Conservation (phyloP, 2,797 vertebrate genomes). For the Phataginus tetradactyla region DNA sequence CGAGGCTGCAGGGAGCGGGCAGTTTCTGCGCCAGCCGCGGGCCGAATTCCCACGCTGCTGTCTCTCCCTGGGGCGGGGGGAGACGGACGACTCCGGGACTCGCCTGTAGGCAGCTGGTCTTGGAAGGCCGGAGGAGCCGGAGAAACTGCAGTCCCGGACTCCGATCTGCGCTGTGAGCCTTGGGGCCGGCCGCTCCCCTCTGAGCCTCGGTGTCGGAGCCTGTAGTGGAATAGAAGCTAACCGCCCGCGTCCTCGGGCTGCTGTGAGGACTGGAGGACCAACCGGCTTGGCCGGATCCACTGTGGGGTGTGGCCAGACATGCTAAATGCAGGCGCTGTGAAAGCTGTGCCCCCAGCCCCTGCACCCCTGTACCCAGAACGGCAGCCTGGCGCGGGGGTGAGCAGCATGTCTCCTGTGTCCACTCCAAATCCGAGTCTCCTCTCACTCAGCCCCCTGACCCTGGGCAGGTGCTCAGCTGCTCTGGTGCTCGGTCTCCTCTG, state of each 20-base stretch:
- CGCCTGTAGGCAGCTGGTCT: neutral
- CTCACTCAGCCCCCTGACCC: neutral
- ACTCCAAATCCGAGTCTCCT: neutral
- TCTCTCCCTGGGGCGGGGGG: fast-evolving
- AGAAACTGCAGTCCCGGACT: neutral
- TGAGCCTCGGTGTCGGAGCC: neutral
- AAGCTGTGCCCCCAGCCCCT: too few relatives aligned
- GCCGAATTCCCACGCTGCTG: neutral
- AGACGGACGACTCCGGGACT: neutral
- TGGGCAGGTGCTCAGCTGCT: neutral
- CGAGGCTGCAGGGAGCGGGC: fast-evolving
- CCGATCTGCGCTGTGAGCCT: neutral
- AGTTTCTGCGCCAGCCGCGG: fast-evolving
- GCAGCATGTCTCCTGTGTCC: fast-evolving
- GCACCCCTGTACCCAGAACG: fast-evolving
- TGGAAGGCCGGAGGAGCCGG: neutral
- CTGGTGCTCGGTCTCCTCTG: neutral
- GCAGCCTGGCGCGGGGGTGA: fast-evolving
- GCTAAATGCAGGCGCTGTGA: neutral
- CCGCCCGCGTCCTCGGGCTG: neutral
- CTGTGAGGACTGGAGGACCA: too few relatives aligned
- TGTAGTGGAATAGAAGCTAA: neutral
- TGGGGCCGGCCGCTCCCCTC: neutral
- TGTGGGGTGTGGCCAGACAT: neutral
- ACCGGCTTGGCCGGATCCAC: fast-evolving